These are phyloP conservation scores for Meandrina meandrites DNA, from an alignment of 92 coral and sea anemone species.

Conservation along the genomic window DNA sequence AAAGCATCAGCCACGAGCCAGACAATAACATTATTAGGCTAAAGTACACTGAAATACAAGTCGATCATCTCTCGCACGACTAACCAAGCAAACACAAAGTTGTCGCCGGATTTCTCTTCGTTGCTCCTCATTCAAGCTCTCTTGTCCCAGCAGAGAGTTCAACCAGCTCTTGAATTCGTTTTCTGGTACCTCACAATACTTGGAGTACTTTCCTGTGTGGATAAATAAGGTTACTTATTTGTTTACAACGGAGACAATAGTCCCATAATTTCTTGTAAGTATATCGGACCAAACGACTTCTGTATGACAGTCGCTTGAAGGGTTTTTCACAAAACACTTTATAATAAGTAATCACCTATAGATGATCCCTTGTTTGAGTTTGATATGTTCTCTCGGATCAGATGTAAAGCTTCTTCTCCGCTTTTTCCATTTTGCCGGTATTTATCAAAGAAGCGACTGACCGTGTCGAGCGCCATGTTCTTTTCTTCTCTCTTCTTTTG, in stretches of 20 bases:
- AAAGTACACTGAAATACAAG: background rate
- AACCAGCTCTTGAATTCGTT: conserved; percentile 35
- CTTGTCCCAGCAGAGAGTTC: background rate
- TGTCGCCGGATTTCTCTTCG: conserved; percentile 12
- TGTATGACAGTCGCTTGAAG: too few relatives aligned
- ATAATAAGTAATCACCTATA: conserved; percentile 12
- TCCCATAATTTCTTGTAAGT: too few relatives aligned
- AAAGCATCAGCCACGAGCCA: background rate
- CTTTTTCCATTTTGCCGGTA: conserved; percentile 12
- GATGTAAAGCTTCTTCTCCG: conserved; percentile 24
- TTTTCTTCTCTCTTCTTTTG: background rate
- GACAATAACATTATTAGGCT: background rate
- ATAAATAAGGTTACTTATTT: background rate
- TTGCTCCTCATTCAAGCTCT: conserved; percentile 11
- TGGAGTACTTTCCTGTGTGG: conserved; percentile 19
- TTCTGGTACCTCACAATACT: conserved; percentile 39
- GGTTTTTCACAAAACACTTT: background rate
- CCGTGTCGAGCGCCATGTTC: background rate
- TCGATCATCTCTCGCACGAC: background rate
- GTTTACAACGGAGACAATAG: background rate
- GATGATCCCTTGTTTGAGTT: conserved; percentile 26
- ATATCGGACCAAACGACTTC: background rate
- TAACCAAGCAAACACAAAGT: conserved; percentile 23
- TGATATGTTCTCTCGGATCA: conserved; percentile 11
- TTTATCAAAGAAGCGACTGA: conserved; percentile 31